These are phyloP conservation scores for Eremobia ochroleuca DNA, from an alignment of 2,888 invertebrate genomes.

Conservation along the genomic window DNA sequence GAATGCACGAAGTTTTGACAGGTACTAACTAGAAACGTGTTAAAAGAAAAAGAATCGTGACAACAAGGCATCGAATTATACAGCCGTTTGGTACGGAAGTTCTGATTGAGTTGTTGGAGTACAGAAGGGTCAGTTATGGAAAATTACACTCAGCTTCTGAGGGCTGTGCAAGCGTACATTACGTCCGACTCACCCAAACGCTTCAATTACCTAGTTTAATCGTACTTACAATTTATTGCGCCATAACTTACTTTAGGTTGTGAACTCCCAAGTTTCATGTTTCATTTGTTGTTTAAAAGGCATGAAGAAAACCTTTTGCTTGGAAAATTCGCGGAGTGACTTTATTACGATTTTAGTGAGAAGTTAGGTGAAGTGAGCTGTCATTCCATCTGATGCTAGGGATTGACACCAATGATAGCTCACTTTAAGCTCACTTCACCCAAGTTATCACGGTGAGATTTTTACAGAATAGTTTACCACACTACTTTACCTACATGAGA, in stretches of 20 bases:
- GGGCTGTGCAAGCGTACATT: constrained; percentile 42
- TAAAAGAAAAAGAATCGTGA: constrained; percentile 19
- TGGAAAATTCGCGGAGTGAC: constrained; percentile 3
- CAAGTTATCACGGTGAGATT: no score
- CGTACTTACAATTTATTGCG: constrained; percentile 45
- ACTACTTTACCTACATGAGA: constrained; percentile 9
- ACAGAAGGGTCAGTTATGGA: constrained; percentile 49
- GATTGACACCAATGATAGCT: no score
- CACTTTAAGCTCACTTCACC: no score
- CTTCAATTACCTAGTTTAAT: constrained; percentile 60
- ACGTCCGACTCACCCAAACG: constrained; percentile 47
- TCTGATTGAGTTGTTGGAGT: constrained; percentile 50
- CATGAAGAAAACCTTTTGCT: constrained; percentile 2
- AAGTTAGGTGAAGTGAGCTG: no score
- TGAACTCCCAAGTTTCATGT: constrained; percentile 28
- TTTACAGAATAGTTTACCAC: no score
- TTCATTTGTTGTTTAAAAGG: constrained; percentile 35
- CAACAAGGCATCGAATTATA: constrained; percentile 37
- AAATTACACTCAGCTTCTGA: constrained; percentile 47
- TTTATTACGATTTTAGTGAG: constrained; percentile 46
- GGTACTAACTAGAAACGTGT: neutral
- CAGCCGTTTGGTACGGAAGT: constrained; percentile 30
- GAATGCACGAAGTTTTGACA: constrained; percentile 27
- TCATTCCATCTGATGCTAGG: no score
- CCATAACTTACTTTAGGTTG: constrained; percentile 43